phyloP scores from a whole-genome alignment of 2,113 vertebrate genomes.

The Phalacrocorax aristotelis region DNA sequence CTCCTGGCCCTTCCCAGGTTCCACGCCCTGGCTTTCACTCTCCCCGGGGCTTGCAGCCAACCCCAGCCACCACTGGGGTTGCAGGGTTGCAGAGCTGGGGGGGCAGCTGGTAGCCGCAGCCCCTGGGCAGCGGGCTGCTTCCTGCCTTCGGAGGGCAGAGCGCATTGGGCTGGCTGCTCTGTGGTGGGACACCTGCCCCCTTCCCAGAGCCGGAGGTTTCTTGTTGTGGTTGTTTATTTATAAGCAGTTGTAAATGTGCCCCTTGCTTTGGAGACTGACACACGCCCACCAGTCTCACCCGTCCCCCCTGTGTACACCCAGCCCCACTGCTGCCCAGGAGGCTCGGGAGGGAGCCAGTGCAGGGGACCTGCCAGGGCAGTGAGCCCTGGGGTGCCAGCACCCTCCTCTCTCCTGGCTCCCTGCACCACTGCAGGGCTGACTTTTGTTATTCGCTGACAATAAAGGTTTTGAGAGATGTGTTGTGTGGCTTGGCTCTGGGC shows the following conservation, averaged over 20 bases:
- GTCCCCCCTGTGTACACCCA: accelerated
- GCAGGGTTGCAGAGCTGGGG: not conserved
- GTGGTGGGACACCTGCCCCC: not conserved
- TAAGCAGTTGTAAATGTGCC: conserved; percentile 48
- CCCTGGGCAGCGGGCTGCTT: not conserved
- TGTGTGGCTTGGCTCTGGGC: not conserved
- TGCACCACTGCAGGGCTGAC: not conserved
- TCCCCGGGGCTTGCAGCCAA: accelerated
- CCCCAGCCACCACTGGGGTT: accelerated
- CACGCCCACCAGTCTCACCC: not conserved
- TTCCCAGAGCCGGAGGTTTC: not conserved
- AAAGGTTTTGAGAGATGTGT: conserved; percentile 51
- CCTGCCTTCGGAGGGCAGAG: not conserved
- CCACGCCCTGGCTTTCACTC: not conserved
- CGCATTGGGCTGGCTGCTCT: not conserved
- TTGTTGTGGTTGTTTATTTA: conserved; percentile 45
- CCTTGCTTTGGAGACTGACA: conserved; percentile 26
- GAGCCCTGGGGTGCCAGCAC: not conserved
- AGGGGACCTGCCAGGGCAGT: accelerated
- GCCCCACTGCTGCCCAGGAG: not conserved
- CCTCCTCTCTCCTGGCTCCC: not conserved
- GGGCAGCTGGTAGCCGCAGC: not conserved
- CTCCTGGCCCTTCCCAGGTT: not conserved
- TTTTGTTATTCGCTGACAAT: conserved; percentile 58
- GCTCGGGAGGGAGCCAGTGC: not conserved